Evolutionary conservation across 2,797 vertebrate genomes (phyloP).

Genomic region (Scolopax bukidnonensis): DNA sequence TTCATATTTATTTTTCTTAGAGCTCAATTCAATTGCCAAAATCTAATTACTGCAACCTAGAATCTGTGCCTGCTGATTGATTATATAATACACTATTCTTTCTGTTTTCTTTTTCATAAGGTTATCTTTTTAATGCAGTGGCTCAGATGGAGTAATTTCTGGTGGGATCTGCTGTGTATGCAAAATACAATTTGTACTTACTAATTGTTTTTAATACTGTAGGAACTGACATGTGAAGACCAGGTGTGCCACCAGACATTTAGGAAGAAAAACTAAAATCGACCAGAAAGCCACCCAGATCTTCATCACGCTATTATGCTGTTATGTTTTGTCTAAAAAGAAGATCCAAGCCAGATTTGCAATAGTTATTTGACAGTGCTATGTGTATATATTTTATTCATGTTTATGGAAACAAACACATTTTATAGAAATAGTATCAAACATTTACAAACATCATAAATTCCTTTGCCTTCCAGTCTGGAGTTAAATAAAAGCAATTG

Average conservation of each 20-base stretch:
- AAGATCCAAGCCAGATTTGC: not conserved
- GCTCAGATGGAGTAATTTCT: not conserved
- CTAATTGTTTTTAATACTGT: conserved; percentile 46
- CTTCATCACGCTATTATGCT: not conserved
- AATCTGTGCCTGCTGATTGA: conserved; percentile 3
- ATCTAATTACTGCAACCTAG: conserved; percentile 56
- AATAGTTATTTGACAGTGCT: not conserved
- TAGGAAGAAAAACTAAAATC: conserved; percentile 81
- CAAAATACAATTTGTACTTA: not conserved
- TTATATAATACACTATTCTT: not conserved
- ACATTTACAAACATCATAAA: not conserved
- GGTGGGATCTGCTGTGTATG: not conserved
- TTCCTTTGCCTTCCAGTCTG: not conserved
- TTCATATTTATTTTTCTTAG: conserved; percentile 67
- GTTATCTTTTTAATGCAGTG: not conserved
- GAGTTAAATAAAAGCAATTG: conserved; percentile 57
- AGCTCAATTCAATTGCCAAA: conserved; percentile 69
- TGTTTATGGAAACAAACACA: not conserved
- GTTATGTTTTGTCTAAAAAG: not conserved
- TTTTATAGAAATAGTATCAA: not conserved
- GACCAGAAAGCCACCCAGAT: not conserved
- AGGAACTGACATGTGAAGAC: conserved; percentile 89
- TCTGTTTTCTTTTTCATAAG: conserved; percentile 1
- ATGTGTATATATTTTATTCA: not conserved
- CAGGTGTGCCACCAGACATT: conserved; percentile 92